These are phyloP conservation scores for Galeopsomyia nigrocyanea DNA, from an alignment of 2,888 invertebrate genomes.

Conservation along the genomic window DNA sequence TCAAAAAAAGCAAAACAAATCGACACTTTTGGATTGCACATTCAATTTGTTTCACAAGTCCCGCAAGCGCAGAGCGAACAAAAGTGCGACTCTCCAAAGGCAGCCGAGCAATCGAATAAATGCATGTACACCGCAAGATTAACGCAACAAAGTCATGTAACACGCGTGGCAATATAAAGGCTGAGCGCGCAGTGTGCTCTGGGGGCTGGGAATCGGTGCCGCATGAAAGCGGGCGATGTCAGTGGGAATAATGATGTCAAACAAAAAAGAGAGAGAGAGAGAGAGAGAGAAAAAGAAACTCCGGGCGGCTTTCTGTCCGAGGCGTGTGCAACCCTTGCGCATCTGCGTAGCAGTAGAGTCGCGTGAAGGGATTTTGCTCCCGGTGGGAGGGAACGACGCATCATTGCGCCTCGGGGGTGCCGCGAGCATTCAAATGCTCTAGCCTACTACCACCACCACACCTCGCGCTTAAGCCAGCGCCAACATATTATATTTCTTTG, in stretches of 20 bases:
- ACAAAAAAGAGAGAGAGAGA: slow-evolving; percentile 47
- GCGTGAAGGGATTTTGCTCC: slow-evolving; percentile 37
- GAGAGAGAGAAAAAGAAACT: slow-evolving; percentile 26
- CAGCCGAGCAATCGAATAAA: slow-evolving; percentile 17
- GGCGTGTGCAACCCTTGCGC: slow-evolving; percentile 21
- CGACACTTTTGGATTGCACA: too few relatives aligned
- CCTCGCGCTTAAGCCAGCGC: slow-evolving; percentile 55
- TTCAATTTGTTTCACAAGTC: too few relatives aligned
- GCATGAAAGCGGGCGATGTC: slow-evolving; percentile 15
- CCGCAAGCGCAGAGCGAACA: too few relatives aligned
- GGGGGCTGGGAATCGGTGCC: background rate
- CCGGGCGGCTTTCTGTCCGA: background rate
- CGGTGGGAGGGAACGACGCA: slow-evolving; percentile 33
- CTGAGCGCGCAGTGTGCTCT: background rate
- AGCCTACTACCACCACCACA: slow-evolving; percentile 52
- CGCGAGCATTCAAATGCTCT: slow-evolving; percentile 28
- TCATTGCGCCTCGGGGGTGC: background rate
- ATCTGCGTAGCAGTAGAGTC: slow-evolving; percentile 26
- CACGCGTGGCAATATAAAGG: background rate
- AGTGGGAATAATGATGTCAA: slow-evolving; percentile 65
- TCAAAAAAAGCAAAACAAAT: too few relatives aligned
- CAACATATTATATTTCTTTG: slow-evolving; percentile 39
- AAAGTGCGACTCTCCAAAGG: slow-evolving; percentile 16
- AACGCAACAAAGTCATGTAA: too few relatives aligned
- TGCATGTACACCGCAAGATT: slow-evolving; percentile 25